Evolutionary conservation across 1,140 invertebrate species (phyloP).

Genomic region (Daktulosphaira vitifoliae): DNA sequence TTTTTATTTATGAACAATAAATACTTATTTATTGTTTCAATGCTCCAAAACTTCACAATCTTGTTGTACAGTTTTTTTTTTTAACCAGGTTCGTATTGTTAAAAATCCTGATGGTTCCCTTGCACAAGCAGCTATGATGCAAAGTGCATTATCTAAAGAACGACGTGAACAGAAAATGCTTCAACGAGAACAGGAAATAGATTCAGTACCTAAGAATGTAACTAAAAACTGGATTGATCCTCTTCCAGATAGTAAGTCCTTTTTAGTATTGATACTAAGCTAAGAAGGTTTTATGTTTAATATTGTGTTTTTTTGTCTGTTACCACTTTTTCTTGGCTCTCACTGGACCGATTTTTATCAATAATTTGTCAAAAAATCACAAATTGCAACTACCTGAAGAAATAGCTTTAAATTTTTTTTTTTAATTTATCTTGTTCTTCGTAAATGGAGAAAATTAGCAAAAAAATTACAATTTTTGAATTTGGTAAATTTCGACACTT

Average conservation of each 20-base stretch:
- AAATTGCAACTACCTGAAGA: too few relatives aligned
- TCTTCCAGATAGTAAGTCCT: conserved; percentile 61
- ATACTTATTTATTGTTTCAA: conserved; percentile 42
- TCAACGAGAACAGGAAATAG: conserved; percentile 83
- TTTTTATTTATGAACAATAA: neutral
- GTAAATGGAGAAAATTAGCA: too few relatives aligned
- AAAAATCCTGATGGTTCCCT: conserved; percentile 99
- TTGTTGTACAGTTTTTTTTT: conserved; percentile 17
- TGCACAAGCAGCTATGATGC: conserved; percentile 99
- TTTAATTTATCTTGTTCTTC: too few relatives aligned
- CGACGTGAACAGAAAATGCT: conserved; percentile 87
- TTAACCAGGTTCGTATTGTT: conserved; percentile 64
- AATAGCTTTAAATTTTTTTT: too few relatives aligned
- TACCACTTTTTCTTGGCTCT: too few relatives aligned
- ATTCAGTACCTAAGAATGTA: conserved; percentile 67
- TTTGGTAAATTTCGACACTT: too few relatives aligned
- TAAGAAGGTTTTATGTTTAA: neutral
- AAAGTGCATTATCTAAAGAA: conserved; percentile 94
- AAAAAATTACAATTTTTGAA: too few relatives aligned
- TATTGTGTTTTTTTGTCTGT: too few relatives aligned
- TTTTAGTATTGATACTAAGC: neutral
- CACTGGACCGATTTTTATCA: too few relatives aligned
- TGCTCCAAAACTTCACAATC: neutral
- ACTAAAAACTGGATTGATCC: conserved; percentile 96
- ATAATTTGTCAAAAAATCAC: too few relatives aligned